phyloP scores from a whole-genome alignment of 2,113 vertebrate genomes.

The Gobio gobio region DNA sequence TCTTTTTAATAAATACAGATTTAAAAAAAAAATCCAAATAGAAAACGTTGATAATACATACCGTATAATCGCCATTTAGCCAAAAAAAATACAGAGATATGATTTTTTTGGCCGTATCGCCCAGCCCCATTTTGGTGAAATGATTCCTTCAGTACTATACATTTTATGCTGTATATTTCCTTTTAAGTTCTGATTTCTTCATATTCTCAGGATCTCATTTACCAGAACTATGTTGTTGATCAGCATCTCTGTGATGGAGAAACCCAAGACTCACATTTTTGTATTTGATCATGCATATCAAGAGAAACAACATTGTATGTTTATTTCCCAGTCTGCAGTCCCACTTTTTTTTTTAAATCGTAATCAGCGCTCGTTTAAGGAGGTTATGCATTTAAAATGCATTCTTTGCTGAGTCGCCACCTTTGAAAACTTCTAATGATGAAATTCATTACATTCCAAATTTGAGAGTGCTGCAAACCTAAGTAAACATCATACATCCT shows the following conservation, averaged over 20 bases:
- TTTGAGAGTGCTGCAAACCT: constrained; percentile 38
- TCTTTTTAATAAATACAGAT: too few species aligned
- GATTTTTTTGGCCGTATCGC: too few species aligned
- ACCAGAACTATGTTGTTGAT: not conserved
- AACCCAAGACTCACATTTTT: constrained; percentile 6
- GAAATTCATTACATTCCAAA: constrained; percentile 64
- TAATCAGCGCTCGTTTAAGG: constrained; percentile 9
- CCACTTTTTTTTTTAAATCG: not conserved
- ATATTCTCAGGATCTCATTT: constrained; percentile 26
- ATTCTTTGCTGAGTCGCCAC: constrained; percentile 62
- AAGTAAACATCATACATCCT: constrained; percentile 29
- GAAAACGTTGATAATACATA: too few species aligned
- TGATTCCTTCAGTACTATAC: not conserved
- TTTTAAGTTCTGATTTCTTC: not conserved
- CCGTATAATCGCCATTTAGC: too few species aligned
- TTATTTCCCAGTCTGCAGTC: not conserved
- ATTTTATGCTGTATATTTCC: not conserved
- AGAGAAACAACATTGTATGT: not conserved
- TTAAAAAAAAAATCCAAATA: too few species aligned
- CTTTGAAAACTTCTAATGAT: constrained; percentile 68
- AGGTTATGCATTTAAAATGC: not conserved
- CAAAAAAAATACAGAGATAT: too few species aligned
- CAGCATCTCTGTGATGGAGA: not conserved
- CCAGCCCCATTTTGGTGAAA: not conserved
- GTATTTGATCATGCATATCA: constrained; percentile 30